These are phyloP conservation scores for Drosophila subpulchrella DNA, from an alignment of 1,140 invertebrate species.

Conservation along the genomic window DNA sequence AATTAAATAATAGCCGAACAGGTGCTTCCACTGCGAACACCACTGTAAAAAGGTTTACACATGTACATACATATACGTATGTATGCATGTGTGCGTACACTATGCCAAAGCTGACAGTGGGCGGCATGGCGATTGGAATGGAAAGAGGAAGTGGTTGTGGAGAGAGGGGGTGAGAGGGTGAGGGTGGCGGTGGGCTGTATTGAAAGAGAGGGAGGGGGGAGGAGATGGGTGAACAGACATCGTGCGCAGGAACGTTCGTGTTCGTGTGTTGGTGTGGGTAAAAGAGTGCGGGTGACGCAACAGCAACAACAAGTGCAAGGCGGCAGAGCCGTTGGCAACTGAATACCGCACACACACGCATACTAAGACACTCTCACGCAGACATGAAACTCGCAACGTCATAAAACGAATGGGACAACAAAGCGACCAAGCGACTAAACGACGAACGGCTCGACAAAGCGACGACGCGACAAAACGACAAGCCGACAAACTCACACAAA, in stretches of 20 bases:
- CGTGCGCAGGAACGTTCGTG: constrained; percentile 35
- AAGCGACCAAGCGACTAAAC: constrained; percentile 55
- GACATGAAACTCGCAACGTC: constrained; percentile 80
- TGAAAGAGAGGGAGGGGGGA: background rate
- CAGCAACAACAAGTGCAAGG: constrained; percentile 80
- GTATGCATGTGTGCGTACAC: background rate
- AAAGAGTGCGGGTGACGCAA: constrained; percentile 75
- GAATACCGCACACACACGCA: constrained; percentile 47
- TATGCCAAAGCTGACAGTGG: constrained; percentile 58
- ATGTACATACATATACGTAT: background rate
- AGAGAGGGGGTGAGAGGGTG: background rate
- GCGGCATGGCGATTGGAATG: constrained; percentile 42
- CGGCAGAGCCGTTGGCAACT: constrained; percentile 75
- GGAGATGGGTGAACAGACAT: constrained; percentile 36
- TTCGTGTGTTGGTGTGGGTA: constrained; percentile 32
- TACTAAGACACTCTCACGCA: constrained; percentile 29
- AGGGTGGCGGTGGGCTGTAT: background rate
- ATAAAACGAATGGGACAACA: constrained; percentile 71
- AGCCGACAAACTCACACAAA: constrained; percentile 33
- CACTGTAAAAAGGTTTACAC: background rate
- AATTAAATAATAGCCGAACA: background rate
- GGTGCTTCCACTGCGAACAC: constrained; percentile 15
- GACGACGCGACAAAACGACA: constrained; percentile 25
- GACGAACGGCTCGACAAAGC: constrained; percentile 23
- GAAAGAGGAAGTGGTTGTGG: constrained; percentile 14